Base-by-base conservation (phyloP, 2,113 vertebrate genomes). In the Nannospalax galili region DNA sequence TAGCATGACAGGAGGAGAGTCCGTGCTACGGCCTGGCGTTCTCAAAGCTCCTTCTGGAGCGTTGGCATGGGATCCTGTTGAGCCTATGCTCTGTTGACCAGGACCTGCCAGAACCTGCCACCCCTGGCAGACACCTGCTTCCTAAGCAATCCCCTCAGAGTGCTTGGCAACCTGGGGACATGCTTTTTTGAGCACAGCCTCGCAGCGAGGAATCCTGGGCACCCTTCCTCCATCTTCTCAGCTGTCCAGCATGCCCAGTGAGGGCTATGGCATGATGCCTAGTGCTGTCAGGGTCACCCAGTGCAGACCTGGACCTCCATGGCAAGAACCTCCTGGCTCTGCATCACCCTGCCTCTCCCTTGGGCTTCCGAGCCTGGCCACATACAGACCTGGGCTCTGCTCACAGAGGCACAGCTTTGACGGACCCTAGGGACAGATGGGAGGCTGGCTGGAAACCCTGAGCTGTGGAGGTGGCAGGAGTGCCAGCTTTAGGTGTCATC, bases 301-400 rank as follows among this genome's bases (percentile, higher is more conserved):
- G 42, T 32, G 11, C 37, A 3, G 28, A 14, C 85, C 79, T 58
- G 11, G 14, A n/a, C n/a, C n/a, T 42, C 7, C 17, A 0, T 4
- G 69, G 73, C 11, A 3, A 3, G 40, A 15, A 0, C n/a, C 19
- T 75, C 12, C 62, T 37, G 1, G 0, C 9, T 35, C 4, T 22
- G 28, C 3, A 30, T 67, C 11, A 20, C 26, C 15, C n/a, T 37
- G 0, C 40, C 28, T 37, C 20, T 88, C 67, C 40, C 14, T 19
- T 17, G 2, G 32, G n/a, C 7, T n/a, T n/a, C 64, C 1, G 0
- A 56, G 1, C n/a, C 89, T 60, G 0, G 14, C 14, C 8, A 0
- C 0, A 2, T 11, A 24, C 37, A 16, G 16, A 16, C 30, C 35
- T 28, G 40, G 35, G 0, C 0, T 2, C 40, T 5, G 0, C 2